phyloP scores from a whole-genome alignment of 2,888 invertebrate species.

The Caenorhabditis macrosperma region DNA sequence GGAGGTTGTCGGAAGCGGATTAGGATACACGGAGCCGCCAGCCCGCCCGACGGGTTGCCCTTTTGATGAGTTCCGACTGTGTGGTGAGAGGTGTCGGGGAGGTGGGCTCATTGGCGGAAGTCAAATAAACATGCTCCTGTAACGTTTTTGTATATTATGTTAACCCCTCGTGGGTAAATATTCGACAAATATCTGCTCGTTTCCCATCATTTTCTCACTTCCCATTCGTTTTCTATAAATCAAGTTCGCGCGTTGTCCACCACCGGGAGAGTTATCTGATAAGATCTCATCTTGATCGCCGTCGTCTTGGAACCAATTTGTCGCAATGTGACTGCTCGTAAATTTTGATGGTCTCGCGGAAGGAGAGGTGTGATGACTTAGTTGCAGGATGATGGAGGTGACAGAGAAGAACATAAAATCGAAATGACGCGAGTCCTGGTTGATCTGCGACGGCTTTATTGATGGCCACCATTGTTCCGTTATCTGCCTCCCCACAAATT shows the following conservation, averaged over 20 bases:
- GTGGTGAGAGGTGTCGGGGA: conserved; percentile 29
- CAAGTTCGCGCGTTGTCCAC: conserved; percentile 45
- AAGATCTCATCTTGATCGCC: conserved; percentile 53
- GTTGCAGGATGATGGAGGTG: conserved; percentile 51
- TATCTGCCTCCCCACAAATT: conserved; percentile 15
- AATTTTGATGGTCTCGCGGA: conserved; percentile 55
- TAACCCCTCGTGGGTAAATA: conserved; percentile 19
- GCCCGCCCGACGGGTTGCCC: conserved; percentile 23
- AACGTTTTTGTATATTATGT: conserved; percentile 39
- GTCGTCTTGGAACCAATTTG: conserved; percentile 44
- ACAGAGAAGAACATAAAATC: conserved; percentile 56
- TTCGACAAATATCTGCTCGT: conserved; percentile 22
- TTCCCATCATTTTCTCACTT: neutral
- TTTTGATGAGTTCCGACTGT: conserved; percentile 21
- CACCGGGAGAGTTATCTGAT: conserved; percentile 52
- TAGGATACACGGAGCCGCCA: conserved; percentile 35
- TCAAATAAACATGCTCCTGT: conserved; percentile 47
- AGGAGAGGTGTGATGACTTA: conserved; percentile 45
- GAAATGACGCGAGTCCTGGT: conserved; percentile 15
- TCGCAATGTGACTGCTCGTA: conserved; percentile 58
- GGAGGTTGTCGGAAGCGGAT: conserved; percentile 46
- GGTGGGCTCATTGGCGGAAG: neutral
- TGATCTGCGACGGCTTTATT: conserved; percentile 27
- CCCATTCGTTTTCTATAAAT: conserved; percentile 34
- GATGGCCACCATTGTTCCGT: conserved; percentile 47